Percentiles rank a stretch among this genome's conserved stretches.
Evolutionary conservation across 2,797 vertebrate species (phyloP).

Genomic region (Sparus aurata): DNA sequence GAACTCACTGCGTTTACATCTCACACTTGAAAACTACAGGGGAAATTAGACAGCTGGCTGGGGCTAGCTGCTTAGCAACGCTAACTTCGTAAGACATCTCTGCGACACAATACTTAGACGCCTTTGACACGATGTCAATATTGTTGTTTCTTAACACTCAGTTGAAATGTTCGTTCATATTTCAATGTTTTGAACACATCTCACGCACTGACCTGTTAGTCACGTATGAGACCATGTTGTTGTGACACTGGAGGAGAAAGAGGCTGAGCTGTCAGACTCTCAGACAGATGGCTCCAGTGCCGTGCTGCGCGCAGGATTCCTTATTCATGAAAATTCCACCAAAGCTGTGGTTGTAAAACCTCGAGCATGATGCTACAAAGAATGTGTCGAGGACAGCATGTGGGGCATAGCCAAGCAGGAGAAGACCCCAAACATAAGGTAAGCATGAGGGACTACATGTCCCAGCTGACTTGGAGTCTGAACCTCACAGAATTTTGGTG

Average conservation of each 20-base stretch:
- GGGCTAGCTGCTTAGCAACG: too few species aligned
- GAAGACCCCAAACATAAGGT: too few species aligned
- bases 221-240: conserved; percentile 1
- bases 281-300: conserved; percentile 9
- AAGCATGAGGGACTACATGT: not conserved
- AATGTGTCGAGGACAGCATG: not conserved
- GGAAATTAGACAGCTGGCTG: too few species aligned
- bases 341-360: not conserved
- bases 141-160: too few species aligned
- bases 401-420: not conserved
- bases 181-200: too few species aligned
- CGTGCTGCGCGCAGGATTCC: not conserved
- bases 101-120: too few species aligned
- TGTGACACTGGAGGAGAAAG: not conserved
- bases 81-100: too few species aligned
- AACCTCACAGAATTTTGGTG: not conserved
- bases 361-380: not conserved
- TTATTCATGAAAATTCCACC: not conserved
- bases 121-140: too few species aligned
- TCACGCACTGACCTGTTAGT: not conserved
- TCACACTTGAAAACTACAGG: too few species aligned
- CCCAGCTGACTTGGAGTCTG: not conserved
- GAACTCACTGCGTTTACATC: too few species aligned
- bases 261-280: not conserved
- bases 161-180: too few species aligned